These are phyloP conservation scores for Leptoclinus maculatus DNA, from an alignment of 2,797 vertebrate species.

Conservation along the genomic window DNA sequence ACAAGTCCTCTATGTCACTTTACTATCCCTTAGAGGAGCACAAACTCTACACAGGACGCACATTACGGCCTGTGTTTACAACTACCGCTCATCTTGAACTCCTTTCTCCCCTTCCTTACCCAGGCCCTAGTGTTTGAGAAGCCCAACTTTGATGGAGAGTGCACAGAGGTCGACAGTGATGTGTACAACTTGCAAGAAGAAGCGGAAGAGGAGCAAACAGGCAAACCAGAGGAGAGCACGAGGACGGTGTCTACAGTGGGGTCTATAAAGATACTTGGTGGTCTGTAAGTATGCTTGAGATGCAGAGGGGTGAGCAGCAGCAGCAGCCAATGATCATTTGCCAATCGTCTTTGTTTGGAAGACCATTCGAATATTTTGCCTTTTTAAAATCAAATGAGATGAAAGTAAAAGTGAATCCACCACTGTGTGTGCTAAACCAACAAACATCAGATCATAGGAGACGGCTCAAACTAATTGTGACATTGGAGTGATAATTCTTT, in stretches of 20 bases:
- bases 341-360: neutral
- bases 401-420: neutral
- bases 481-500: neutral
- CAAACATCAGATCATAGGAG: neutral
- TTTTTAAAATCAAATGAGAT: neutral
- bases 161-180: slow-evolving; percentile 86
- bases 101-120: neutral
- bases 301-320: too few species aligned
- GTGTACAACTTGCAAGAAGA: slow-evolving; percentile 76
- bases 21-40: neutral
- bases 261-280: slow-evolving; percentile 91
- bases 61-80: neutral
- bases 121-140: slow-evolving; percentile 93
- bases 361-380: neutral
- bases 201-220: slow-evolving; percentile 38
- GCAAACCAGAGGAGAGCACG: slow-evolving; percentile 30
- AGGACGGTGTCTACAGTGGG: slow-evolving; percentile 82
- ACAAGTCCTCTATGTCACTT: neutral
- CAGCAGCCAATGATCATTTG: neutral
- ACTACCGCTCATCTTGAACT: neutral
- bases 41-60: neutral
- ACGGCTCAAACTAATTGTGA: neutral
- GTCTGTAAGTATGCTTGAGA: slow-evolving; percentile 89
- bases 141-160: slow-evolving; percentile 90
- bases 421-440: neutral